These are phyloP conservation scores for Aegithalos caudatus DNA, from an alignment of 2,113 vertebrate genomes.

Conservation along the genomic window DNA sequence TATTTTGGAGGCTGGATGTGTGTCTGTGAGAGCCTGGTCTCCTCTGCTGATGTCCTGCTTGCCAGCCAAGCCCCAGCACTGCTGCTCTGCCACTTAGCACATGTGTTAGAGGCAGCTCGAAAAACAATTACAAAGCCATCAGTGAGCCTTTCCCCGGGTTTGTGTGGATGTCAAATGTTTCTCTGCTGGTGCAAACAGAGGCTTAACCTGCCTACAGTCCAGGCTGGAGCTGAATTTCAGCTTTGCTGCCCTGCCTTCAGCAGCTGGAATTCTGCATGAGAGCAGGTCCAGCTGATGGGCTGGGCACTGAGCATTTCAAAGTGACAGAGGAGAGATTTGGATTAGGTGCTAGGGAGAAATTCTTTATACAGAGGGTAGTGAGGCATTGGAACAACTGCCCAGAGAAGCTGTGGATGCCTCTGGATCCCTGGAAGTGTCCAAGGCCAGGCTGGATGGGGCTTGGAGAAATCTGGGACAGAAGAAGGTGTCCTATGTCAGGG, in stretches of 20 bases:
- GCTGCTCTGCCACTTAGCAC: not conserved
- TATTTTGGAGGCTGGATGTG: not conserved
- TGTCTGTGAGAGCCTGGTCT: not conserved
- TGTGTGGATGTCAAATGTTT: not conserved
- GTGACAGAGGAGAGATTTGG: not conserved
- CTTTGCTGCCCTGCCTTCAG: not conserved
- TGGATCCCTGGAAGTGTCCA: not conserved
- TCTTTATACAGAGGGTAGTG: not conserved
- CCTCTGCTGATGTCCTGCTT: not conserved
- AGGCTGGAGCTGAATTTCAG: not conserved
- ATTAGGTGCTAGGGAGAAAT: not conserved
- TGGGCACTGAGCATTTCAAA: not conserved
- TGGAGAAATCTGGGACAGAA: rapidly evolving
- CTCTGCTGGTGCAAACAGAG: not conserved
- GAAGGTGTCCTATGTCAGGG: not conserved
- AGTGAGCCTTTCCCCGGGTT: not conserved
- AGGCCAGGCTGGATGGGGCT: rapidly evolving
- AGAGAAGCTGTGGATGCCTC: not conserved
- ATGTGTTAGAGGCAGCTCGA: not conserved
- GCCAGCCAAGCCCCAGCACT: not conserved
- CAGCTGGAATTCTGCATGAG: not conserved
- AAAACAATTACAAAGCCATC: not conserved
- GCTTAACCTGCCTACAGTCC: not conserved
- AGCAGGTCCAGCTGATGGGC: not conserved
- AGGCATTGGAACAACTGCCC: not conserved